phyloP scores from a whole-genome alignment of 2,113 vertebrate genomes.

The Parus major region DNA sequence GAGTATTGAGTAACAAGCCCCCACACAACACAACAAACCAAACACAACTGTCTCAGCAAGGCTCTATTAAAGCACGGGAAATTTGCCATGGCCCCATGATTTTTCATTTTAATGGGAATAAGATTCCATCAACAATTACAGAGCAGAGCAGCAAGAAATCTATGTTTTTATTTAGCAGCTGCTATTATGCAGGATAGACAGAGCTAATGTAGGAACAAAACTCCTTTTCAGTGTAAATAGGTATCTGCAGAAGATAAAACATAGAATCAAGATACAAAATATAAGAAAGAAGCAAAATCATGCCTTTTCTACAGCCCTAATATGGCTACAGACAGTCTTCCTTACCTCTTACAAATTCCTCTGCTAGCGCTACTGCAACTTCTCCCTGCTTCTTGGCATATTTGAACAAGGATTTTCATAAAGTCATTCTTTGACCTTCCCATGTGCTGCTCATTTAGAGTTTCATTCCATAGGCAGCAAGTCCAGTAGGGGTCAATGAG shows the following conservation, averaged over 20 bases:
- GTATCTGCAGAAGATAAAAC: background rate
- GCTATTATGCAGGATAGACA: background rate
- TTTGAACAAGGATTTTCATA: background rate
- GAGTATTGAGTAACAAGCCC: background rate
- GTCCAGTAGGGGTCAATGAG: background rate
- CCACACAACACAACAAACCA: background rate
- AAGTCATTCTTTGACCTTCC: constrained; percentile 8
- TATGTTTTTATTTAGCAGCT: background rate
- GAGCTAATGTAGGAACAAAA: background rate
- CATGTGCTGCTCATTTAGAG: constrained; percentile 21
- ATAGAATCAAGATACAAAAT: background rate
- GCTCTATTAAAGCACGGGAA: background rate
- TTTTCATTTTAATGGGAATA: constrained; percentile 39
- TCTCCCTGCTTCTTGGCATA: background rate
- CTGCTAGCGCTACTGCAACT: background rate
- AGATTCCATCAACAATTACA: background rate
- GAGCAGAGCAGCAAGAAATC: background rate
- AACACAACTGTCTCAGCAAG: background rate
- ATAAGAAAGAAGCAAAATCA: constrained; percentile 12
- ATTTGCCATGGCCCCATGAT: background rate
- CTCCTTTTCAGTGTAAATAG: background rate
- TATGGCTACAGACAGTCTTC: background rate
- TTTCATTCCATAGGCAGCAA: constrained; percentile 30
- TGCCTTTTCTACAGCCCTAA: background rate
- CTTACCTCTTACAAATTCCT: background rate